Percentiles rank a stretch among this genome's conserved stretches.
Conservation (phyloP, 2,888 invertebrate genomes). For the Hirtodrosophila alboralis region DNA sequence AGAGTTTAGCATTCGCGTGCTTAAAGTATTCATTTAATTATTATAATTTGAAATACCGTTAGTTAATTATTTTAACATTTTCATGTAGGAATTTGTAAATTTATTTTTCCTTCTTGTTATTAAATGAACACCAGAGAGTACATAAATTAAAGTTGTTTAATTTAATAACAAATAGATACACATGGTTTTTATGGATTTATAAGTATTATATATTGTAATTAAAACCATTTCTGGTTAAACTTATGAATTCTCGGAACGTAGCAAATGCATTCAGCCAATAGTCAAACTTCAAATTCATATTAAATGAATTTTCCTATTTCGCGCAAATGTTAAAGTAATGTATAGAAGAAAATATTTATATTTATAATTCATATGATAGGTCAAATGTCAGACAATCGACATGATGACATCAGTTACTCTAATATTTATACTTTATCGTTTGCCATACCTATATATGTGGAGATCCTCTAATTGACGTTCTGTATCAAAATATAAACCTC, state of each 20-base stretch:
- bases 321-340: neutral
- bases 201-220: neutral
- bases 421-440: neutral
- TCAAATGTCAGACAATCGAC: slow-evolving; percentile 11
- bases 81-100: slow-evolving; percentile 36
- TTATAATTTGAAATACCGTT: slow-evolving; percentile 30
- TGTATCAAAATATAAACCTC: neutral
- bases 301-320: slow-evolving; percentile 1
- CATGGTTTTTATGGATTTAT: too few species aligned
- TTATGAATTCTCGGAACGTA: neutral
- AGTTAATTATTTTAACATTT: neutral
- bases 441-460: slow-evolving; percentile 15
- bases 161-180: too few species aligned
- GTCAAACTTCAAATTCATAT: neutral
- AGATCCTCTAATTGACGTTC: slow-evolving; percentile 5
- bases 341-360: too few species aligned
- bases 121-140: slow-evolving; percentile 50
- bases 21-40: too few species aligned
- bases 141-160: neutral
- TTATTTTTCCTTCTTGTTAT: slow-evolving; percentile 19
- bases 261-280: neutral
- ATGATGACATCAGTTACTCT: slow-evolving; percentile 9
- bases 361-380: slow-evolving; percentile 5
- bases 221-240: neutral
- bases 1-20: slow-evolving; percentile 48